Evolutionary conservation across 2,113 vertebrate genomes (phyloP).

Genomic region (Conger conger): DNA sequence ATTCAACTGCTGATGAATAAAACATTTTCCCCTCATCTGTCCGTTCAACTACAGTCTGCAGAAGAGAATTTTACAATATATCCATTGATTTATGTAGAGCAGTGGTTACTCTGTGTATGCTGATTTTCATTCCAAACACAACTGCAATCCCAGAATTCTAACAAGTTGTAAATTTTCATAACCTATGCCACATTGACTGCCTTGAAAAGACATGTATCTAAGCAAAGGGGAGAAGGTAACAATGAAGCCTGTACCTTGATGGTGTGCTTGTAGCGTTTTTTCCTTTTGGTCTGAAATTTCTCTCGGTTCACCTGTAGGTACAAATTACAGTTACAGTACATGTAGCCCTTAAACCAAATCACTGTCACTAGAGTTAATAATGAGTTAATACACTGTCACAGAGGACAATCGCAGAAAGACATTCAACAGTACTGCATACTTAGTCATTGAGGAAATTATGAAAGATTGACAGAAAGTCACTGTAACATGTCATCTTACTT

Average conservation of each 20-base stretch:
- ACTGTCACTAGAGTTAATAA: background rate
- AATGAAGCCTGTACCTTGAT: background rate
- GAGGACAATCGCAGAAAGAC: background rate
- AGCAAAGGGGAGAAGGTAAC: background rate
- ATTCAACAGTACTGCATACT: background rate
- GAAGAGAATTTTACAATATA: too few relatives aligned
- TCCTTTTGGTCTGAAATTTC: constrained; percentile 9
- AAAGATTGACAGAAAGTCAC: background rate
- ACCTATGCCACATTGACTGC: too few relatives aligned
- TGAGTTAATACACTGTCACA: too few relatives aligned
- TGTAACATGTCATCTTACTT: background rate
- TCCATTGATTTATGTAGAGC: too few relatives aligned
- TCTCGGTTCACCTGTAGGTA: background rate
- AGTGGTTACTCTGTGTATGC: too few relatives aligned
- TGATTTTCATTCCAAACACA: too few relatives aligned
- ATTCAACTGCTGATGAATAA: too few relatives aligned
- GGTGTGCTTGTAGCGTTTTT: constrained; percentile 7
- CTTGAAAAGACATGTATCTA: too few relatives aligned
- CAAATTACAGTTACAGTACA: background rate
- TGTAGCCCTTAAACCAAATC: background rate
- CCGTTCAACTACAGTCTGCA: too few relatives aligned
- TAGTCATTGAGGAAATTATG: background rate
- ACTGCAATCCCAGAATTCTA: too few relatives aligned
- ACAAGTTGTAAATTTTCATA: too few relatives aligned
- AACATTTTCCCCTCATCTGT: too few relatives aligned